Conservation (phyloP, 2,888 invertebrate species). For the Cataglyphis albicans region DNA sequence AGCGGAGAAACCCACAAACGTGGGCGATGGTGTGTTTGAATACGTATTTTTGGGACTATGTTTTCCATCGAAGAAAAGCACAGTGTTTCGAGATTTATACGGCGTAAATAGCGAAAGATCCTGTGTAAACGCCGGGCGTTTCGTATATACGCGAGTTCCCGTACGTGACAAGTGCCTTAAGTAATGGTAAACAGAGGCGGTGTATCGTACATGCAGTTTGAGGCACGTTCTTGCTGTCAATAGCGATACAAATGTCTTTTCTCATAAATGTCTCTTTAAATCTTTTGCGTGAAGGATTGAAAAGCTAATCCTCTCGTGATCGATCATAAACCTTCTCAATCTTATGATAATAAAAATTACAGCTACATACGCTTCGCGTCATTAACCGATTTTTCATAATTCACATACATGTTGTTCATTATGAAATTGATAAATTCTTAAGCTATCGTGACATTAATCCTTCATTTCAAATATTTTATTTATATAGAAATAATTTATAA, state of each 20-base stretch:
- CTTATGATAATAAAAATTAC: conserved; percentile 9
- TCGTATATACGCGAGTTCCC: conserved; percentile 48
- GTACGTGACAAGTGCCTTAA: conserved; percentile 70
- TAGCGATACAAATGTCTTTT: conserved; percentile 3
- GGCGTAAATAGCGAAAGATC: conserved; percentile 57
- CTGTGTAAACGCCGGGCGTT: conserved; percentile 58
- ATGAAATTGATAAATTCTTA: neutral
- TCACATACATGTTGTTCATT: neutral
- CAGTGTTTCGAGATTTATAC: conserved; percentile 52
- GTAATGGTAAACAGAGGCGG: conserved; percentile 71
- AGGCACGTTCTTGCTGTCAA: conserved; percentile 62
- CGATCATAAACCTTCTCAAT: neutral
- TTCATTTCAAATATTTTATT: neutral
- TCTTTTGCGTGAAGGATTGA: conserved; percentile 22
- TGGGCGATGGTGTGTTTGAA: conserved; percentile 49
- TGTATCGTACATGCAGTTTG: conserved; percentile 34
- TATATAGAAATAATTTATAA: neutral
- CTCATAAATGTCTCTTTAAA: conserved; percentile 60
- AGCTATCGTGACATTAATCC: neutral
- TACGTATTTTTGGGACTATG: conserved; percentile 54
- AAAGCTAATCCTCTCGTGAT: conserved; percentile 24
- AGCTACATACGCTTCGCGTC: neutral
- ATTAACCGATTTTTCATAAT: neutral
- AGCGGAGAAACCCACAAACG: conserved; percentile 40
- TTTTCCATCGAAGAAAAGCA: conserved; percentile 46